phyloP scores from a whole-genome alignment of 2,113 vertebrate genomes.

The Hypomesus transpacificus region DNA sequence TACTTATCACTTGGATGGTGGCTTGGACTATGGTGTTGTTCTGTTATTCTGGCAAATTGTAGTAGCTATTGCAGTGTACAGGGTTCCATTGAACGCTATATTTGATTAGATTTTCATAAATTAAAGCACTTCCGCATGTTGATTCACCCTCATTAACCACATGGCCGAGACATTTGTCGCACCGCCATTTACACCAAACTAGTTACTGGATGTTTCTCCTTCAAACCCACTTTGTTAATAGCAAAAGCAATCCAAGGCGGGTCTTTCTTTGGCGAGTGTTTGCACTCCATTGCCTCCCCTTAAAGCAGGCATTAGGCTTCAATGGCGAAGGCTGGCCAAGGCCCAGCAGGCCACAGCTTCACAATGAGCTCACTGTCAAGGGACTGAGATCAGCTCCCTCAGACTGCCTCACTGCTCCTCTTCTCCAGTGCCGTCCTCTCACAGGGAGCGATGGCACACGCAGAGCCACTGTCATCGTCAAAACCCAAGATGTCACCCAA shows the following conservation, averaged over 20 bases:
- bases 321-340: conserved; percentile 33
- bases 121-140: too few species aligned
- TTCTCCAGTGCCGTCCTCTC: not conserved
- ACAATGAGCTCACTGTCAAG: conserved; percentile 62
- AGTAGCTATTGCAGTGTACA: not conserved
- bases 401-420: not conserved
- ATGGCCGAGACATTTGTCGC: conserved; percentile 3
- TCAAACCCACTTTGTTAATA: conserved; percentile 18
- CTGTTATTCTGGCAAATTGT: conserved; percentile 1
- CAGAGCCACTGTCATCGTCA: conserved; percentile 38
- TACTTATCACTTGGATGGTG: conserved; percentile 6
- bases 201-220: conserved; percentile 12
- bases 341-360: conserved; percentile 35
- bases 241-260: conserved; percentile 9
- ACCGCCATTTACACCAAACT: conserved; percentile 13
- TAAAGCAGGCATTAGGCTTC: conserved; percentile 46
- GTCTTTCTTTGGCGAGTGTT: conserved; percentile 35
- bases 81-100: conserved; percentile 1
- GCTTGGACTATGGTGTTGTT: not conserved
- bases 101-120: not conserved
- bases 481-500: conserved; percentile 27
- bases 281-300: conserved; percentile 41
- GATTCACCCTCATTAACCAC: not conserved
- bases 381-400: conserved; percentile 36
- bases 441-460: conserved; percentile 37